A percentile compares a stretch with the other conserved stretches of the same genome.
Conservation (phyloP, 2,797 vertebrate species). For the Peromyscus aztecus region DNA sequence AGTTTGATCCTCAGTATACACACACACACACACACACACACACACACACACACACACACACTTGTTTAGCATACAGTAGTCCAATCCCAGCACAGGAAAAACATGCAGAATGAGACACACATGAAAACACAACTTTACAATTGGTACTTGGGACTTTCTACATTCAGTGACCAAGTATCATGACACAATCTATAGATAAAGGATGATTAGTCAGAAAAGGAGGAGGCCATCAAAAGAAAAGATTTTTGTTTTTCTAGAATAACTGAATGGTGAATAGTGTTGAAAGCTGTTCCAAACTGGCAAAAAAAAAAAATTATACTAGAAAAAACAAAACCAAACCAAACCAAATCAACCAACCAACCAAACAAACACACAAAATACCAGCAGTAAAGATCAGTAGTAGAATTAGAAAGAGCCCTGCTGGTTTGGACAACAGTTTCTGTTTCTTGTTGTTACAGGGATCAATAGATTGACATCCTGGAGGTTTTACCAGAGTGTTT, state of each 20-base stretch:
- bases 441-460: not conserved
- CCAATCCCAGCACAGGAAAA: not conserved
- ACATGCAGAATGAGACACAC: not conserved
- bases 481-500: not conserved
- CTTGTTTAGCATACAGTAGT: not conserved
- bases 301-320: not conserved
- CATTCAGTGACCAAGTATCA: not conserved
- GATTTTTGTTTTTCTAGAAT: not conserved
- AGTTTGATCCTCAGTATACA: not conserved
- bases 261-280: not conserved
- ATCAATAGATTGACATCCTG: not conserved
- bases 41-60: not conserved
- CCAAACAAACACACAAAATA: not conserved
- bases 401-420: not conserved
- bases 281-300: not conserved
- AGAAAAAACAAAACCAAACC: not conserved
- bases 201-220: not conserved
- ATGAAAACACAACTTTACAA: not conserved
- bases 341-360: not conserved
- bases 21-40: accelerated
- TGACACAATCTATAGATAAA: not conserved
- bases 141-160: not conserved
- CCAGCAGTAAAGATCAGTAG: not conserved
- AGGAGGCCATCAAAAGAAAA: not conserved
- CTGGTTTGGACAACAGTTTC: not conserved